phyloP scores from a whole-genome alignment of 30 jellyfish, hydroid and myxozoan genomes.

The Euphysa ruthae region DNA sequence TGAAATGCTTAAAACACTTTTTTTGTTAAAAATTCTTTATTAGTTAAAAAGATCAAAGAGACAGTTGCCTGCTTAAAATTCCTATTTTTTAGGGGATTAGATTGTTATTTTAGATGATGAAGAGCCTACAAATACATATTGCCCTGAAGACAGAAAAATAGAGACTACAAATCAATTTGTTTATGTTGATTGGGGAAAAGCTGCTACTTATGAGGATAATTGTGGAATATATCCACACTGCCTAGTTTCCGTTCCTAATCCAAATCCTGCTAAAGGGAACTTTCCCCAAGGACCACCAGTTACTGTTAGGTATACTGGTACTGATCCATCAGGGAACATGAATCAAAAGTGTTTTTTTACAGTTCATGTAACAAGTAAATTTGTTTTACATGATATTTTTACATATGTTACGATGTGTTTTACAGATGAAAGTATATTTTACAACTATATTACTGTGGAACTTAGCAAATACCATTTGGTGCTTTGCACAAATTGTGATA shows the following conservation, averaged over 20 bases:
- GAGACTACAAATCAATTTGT: conserved; percentile 22
- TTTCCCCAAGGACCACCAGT: background rate
- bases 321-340: conserved; percentile 63
- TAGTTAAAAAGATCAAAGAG: no score
- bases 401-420: conserved; percentile 85
- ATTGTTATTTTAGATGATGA: conserved; percentile 35
- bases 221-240: conserved; percentile 70
- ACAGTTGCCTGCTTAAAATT: no score
- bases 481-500: no score
- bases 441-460: no score
- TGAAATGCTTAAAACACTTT: no score
- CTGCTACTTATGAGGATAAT: conserved; percentile 47
- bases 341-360: conserved; percentile 62
- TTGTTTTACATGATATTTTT: conserved; percentile 56
- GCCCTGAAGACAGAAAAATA: conserved; percentile 45
- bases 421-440: conserved; percentile 97
- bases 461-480: no score
- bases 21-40: no score
- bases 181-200: conserved; percentile 47
- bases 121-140: conserved; percentile 37
- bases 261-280: conserved; percentile 18
- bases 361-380: conserved; percentile 55
- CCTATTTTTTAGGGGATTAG: background rate
- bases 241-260: conserved; percentile 12
- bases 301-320: conserved; percentile 44